Base-by-base conservation (phyloP, 2,888 invertebrate genomes). In the Drosophila putrida region DNA sequence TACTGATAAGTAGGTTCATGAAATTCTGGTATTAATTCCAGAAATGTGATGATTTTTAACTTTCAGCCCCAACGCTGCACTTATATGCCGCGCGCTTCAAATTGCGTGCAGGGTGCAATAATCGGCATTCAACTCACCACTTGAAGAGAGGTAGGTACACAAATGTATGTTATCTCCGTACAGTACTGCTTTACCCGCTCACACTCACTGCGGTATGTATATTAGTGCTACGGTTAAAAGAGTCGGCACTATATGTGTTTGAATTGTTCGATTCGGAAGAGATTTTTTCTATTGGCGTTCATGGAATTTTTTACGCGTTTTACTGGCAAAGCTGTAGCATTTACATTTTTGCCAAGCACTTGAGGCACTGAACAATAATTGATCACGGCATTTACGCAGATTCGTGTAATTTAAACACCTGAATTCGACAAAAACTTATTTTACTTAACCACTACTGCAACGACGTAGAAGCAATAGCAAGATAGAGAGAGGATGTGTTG, bases 111-210 rank as follows among this genome's bases (percentile, higher is more conserved):
- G 85, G 88, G 85, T 88, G 80, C 76, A 75, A 71, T 87, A 87
- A 84, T 87, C 84, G 88, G 88, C 85, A 80, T 85, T 80, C 82
- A 84, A 82, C 85, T 82, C 85, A 82, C 82, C 82, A 82, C 85
- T 80, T 82, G 49, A 85, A 85, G 86, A 86, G 82, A 84, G 80
- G 84, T 87, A 83, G 87, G 87, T 87, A 85, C 81, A 80, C 75
- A 85, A 88, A 85, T 88, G 74, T 82, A 78, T 83, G 87, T 86
- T 85, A 84, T 85, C 88, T 82, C 35, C 50, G 65, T 46, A 76
- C 46, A 46, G 62, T 31, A 39, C 67, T 71, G 57, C 49, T 76
- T 67, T 51, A 43, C 74, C 77, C 75, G 55, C 80, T 82, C 66
- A 59, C 74, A 71, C 85, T 59, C 72, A 71, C 75, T 81, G 78